phyloP scores from a whole-genome alignment of 2,797 vertebrate species.

The Setipinna tenuifilis region DNA sequence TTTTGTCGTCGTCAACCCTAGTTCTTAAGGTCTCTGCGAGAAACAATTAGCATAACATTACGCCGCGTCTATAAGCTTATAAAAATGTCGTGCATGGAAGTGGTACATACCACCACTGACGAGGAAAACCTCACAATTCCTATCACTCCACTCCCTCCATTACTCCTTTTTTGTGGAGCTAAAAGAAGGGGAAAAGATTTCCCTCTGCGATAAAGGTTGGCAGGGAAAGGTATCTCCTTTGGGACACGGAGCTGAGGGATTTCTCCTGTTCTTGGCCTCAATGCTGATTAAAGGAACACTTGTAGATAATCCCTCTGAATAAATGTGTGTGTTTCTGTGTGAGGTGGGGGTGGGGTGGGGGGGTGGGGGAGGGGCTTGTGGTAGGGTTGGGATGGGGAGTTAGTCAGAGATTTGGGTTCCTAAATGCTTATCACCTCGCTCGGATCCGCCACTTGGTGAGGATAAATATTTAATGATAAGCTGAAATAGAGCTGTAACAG shows the following conservation, averaged over 20 bases:
- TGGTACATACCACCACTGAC: neutral
- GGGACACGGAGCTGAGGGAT: constrained; percentile 71
- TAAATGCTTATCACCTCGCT: constrained; percentile 74
- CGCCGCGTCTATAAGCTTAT: neutral
- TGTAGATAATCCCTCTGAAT: constrained; percentile 74
- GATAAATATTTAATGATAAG: constrained; percentile 81
- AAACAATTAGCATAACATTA: neutral
- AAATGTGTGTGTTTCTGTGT: constrained; percentile 64
- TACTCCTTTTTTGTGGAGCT: neutral
- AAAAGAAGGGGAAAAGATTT: constrained; percentile 67
- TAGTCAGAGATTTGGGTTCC: constrained; percentile 65
- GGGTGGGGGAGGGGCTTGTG: constrained; percentile 34
- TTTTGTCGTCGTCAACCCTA: neutral
- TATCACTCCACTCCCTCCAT: constrained; percentile 43
- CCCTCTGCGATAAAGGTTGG: constrained; percentile 73
- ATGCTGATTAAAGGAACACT: constrained; percentile 78
- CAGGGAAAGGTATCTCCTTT: constrained; percentile 70
- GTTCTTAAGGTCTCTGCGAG: neutral
- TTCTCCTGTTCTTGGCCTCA: constrained; percentile 62
- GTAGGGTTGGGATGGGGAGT: neutral
- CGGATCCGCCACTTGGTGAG: constrained; percentile 67
- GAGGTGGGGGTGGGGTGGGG: constrained; percentile 40
- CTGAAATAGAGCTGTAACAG: constrained; percentile 77
- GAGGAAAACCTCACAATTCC: neutral
- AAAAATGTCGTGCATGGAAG: neutral